These are phyloP conservation scores for Corythucha ciliata DNA, from an alignment of 2,888 invertebrate genomes.

Conservation along the genomic window DNA sequence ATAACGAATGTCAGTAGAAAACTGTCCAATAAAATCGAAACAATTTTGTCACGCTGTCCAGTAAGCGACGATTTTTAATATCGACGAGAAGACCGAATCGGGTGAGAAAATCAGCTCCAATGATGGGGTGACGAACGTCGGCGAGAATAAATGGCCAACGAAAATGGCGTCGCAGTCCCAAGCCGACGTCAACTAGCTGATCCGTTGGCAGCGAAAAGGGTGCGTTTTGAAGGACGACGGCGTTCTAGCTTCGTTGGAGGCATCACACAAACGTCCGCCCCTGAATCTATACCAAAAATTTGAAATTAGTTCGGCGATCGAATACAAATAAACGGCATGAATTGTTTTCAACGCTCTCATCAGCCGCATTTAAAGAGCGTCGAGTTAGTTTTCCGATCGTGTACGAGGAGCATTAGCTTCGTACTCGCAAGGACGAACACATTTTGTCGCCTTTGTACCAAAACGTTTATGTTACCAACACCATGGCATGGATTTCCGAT, in stretches of 20 bases:
- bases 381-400: conserved; percentile 17
- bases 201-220: conserved; percentile 10
- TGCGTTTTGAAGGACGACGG: background rate
- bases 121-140: background rate
- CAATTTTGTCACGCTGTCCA: conserved; percentile 1
- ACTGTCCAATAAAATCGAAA: conserved; percentile 20
- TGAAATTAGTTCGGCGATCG: background rate
- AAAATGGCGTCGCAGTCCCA: background rate
- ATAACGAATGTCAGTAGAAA: conserved; percentile 22
- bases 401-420: background rate
- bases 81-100: background rate
- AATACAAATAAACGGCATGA: conserved; percentile 7
- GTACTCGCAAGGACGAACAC: too few species aligned
- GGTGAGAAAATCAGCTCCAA: conserved; percentile 3
- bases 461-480: too few species aligned
- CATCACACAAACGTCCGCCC: conserved; percentile 3
- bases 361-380: conserved; percentile 6
- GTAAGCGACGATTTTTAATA: background rate
- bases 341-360: background rate
- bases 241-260: background rate
- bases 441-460: too few species aligned
- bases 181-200: background rate
- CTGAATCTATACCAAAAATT: conserved; percentile 7
- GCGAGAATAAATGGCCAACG: conserved; percentile 4
- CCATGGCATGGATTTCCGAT: too few species aligned